Conservation (phyloP, 2,797 vertebrate genomes). For the Simalia tracyae region DNA sequence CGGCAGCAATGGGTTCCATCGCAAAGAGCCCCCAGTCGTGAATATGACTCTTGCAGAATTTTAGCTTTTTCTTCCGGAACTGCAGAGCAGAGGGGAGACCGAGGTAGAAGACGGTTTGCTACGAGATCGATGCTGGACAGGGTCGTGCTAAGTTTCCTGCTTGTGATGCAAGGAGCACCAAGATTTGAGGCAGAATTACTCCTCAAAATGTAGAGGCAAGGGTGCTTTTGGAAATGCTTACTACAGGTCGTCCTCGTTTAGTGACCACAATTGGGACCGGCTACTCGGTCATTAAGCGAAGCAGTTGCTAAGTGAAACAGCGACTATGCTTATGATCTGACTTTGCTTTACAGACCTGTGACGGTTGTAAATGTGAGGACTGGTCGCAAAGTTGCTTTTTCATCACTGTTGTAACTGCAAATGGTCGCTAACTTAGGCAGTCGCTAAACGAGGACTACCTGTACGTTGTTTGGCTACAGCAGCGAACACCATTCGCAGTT, state of each 20-base stretch:
- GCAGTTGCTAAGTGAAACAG: not conserved
- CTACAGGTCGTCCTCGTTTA: not conserved
- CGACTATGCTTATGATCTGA: not conserved
- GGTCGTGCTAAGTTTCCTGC: no score
- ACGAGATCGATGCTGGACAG: not conserved
- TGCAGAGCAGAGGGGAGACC: constrained; percentile 45
- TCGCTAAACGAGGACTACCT: not conserved
- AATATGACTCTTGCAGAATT: constrained; percentile 95
- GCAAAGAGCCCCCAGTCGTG: constrained; percentile 98
- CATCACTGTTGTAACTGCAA: fast-evolving
- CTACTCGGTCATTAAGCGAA: not conserved
- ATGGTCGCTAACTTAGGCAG: not conserved
- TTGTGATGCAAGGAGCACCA: not conserved
- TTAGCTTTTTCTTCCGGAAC: constrained; percentile 98
- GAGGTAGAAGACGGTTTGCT: not conserved
- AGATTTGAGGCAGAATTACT: no score
- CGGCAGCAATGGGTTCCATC: constrained; percentile 95
- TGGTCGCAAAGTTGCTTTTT: not conserved
- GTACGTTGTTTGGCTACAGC: no score
- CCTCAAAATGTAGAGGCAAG: not conserved
- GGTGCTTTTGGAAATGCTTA: no score
- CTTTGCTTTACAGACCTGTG: not conserved
- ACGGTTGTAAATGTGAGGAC: not conserved
- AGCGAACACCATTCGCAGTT: no score
- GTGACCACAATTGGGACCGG: not conserved